These are phyloP conservation scores for Colossoma macropomum DNA, from an alignment of 2,113 vertebrate species.

Conservation along the genomic window DNA sequence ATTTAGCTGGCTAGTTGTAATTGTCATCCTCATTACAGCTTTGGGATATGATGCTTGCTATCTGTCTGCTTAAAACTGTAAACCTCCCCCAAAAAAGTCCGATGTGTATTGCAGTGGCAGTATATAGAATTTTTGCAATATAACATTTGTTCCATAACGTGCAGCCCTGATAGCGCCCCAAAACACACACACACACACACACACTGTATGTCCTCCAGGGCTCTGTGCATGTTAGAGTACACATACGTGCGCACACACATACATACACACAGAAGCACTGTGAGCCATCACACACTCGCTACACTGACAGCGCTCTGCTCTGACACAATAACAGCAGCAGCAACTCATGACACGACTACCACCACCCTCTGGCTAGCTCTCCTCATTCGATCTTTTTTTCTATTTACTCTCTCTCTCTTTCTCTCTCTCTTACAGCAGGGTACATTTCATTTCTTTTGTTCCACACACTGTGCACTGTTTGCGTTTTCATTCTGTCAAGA, in stretches of 20 bases:
- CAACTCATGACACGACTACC: not conserved
- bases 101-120: no score
- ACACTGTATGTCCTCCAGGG: not conserved
- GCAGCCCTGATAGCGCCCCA: no score
- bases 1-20: no score
- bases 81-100: no score
- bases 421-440: not conserved
- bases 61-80: no score
- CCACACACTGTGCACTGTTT: not conserved
- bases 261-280: conserved; percentile 15
- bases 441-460: conserved; percentile 6
- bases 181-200: conserved; percentile 6
- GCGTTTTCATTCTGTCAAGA: conserved; percentile 6
- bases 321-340: conserved; percentile 8
- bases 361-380: conserved; percentile 1
- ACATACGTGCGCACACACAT: conserved; percentile 20
- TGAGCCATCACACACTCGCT: conserved; percentile 22
- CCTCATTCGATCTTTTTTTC: not conserved
- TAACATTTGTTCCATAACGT: no score
- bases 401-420: no score
- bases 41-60: no score
- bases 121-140: no score
- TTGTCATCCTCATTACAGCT: no score
- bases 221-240: conserved; percentile 1
- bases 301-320: not conserved